Evolutionary conservation across 1,140 invertebrate species (phyloP).

Genomic region (Dreissena polymorpha): DNA sequence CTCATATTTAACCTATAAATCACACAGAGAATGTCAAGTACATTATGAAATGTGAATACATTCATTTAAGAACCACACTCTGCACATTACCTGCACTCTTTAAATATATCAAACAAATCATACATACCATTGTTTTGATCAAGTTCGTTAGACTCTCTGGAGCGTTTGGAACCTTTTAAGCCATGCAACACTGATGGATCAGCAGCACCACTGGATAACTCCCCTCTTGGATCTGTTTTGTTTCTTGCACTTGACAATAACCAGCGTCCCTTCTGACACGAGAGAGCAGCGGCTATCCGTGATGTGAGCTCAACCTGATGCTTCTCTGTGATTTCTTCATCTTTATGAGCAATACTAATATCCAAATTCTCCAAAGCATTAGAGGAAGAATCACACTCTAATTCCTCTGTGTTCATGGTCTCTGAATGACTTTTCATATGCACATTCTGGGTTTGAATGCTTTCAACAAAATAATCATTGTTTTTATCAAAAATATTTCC

Average conservation of each 20-base stretch:
- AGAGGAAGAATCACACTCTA: slow-evolving; percentile 42
- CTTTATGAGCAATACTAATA: neutral
- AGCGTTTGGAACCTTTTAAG: neutral
- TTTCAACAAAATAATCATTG: too few species aligned
- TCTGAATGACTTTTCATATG: too few species aligned
- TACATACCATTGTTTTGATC: too few species aligned
- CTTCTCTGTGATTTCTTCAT: slow-evolving; percentile 6
- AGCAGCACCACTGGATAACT: neutral
- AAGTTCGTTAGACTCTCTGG: neutral
- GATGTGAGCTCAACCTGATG: slow-evolving; percentile 33
- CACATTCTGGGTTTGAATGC: too few species aligned
- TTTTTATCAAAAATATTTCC: too few species aligned
- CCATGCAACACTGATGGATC: neutral
- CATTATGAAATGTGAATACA: too few species aligned
- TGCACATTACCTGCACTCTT: too few species aligned
- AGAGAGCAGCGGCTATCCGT: slow-evolving; percentile 46
- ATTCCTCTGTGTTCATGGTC: neutral
- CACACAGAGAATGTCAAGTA: too few species aligned
- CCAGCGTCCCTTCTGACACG: slow-evolving; percentile 46
- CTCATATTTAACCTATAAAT: too few species aligned
- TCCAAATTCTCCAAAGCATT: neutral
- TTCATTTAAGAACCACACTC: too few species aligned
- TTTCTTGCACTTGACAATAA: slow-evolving; percentile 43
- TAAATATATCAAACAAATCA: too few species aligned
- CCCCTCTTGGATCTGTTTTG: neutral